Evolutionary conservation across 23 tunicate genomes (phyloP), one percentile per base, ranked within the genome.

Genomic region (Oikopleura albicans): DNA sequence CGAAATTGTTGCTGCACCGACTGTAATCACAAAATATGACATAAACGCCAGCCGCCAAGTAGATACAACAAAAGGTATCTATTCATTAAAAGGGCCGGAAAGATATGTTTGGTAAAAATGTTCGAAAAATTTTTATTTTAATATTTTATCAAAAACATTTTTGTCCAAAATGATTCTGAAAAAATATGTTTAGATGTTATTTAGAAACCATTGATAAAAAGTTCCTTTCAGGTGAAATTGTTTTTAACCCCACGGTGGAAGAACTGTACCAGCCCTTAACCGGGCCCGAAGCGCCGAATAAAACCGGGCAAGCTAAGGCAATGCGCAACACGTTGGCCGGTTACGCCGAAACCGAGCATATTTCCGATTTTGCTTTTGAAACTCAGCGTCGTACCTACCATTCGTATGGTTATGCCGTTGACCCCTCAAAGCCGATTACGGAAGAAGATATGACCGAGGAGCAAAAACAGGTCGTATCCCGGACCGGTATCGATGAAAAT

Each of bases 371-470:
- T 84, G 91, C 88, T 33, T 93, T 93, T 86, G 98, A 93, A 90
- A 93, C 86, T 79, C 98, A 93, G 83, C 84, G 98, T 86, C 83
- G 91, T 86, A 93, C 94, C 33, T 93, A 89, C 86, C 94, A 93
- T 57, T 89, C 94, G 40, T 93, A 93, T 86, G 98, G 98, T 89
- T 56, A 22, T 27, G 83, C 39, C 39, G 22, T 76, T 76, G 83
- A 76, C 27, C 83, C 39, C 16, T 76, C 83, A 0, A 35, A 76
- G 39, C n/a, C 16, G 56, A 56, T 31, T 49, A 8, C 22, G 22
- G 59, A 49, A 8, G 59, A 49, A 49, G 22, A 49, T 49, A 22
- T 8, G 8, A 22, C 8, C 59, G 59, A 49, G 59, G 59, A 49
- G 22, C 16, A 49, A 49, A 49, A 8, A 8, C 8, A 22, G 59